Evolutionary conservation across 2,888 invertebrate species (phyloP).

Genomic region (Torymus texanus): DNA sequence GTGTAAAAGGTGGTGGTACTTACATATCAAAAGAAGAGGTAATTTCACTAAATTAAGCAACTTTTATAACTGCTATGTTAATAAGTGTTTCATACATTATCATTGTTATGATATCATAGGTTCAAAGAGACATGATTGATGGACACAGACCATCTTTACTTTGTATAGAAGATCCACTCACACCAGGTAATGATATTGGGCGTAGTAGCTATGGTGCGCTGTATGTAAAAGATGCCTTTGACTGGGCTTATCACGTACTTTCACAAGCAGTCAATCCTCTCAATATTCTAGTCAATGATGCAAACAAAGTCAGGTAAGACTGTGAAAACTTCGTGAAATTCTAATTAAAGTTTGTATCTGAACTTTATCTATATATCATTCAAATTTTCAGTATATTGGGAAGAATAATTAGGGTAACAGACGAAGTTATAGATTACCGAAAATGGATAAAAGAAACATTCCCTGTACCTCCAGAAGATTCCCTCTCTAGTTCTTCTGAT

Average conservation of each 20-base stretch:
- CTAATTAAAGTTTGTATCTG: too few species aligned
- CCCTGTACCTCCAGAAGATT: slow-evolving; percentile 71
- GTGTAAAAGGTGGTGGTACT: slow-evolving; percentile 93
- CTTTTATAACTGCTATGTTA: too few species aligned
- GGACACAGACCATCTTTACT: slow-evolving; percentile 95
- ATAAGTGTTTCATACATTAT: not conserved
- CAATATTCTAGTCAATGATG: slow-evolving; percentile 77
- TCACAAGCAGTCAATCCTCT: slow-evolving; percentile 83
- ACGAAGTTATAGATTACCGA: slow-evolving; percentile 89
- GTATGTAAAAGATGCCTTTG: slow-evolving; percentile 94
- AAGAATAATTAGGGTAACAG: slow-evolving; percentile 93
- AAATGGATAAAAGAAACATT: slow-evolving; percentile 80
- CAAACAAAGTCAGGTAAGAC: slow-evolving; percentile 75
- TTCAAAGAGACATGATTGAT: slow-evolving; percentile 94
- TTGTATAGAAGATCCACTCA: slow-evolving; percentile 98
- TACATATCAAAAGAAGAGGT: slow-evolving; percentile 95
- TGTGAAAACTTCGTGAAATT: not conserved
- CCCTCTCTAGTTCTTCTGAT: slow-evolving; percentile 73
- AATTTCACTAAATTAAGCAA: slow-evolving; percentile 48
- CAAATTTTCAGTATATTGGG: slow-evolving; percentile 83
- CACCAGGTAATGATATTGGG: slow-evolving; percentile 97
- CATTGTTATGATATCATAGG: slow-evolving; percentile 68
- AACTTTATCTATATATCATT: slow-evolving; percentile 1
- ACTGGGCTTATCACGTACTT: slow-evolving; percentile 93
- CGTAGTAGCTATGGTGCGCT: slow-evolving; percentile 96